Evolutionary conservation across 2,113 vertebrate genomes (phyloP).

Genomic region (Pavo muticus): DNA sequence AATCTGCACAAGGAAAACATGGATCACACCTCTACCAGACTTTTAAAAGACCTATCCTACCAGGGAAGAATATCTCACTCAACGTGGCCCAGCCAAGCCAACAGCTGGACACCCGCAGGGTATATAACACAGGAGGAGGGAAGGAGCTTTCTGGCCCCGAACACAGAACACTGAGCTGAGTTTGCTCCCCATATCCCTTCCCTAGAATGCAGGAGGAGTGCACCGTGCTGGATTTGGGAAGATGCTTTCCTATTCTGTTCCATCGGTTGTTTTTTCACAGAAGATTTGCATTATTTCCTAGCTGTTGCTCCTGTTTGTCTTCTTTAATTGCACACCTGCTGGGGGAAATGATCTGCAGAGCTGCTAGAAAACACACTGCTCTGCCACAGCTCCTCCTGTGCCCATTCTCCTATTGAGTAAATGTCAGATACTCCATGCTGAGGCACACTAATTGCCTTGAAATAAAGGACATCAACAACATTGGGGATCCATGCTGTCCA

Average conservation of each 20-base stretch:
- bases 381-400: background rate
- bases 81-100: too few species aligned
- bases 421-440: background rate
- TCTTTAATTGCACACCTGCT: background rate
- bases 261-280: background rate
- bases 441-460: background rate
- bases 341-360: background rate
- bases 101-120: too few species aligned
- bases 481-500: background rate
- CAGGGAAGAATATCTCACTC: too few species aligned
- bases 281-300: background rate
- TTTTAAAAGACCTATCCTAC: too few species aligned
- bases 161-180: background rate
- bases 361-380: background rate
- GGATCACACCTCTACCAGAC: too few species aligned
- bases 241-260: background rate
- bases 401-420: background rate
- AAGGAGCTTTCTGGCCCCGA: background rate
- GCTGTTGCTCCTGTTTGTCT: background rate
- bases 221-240: background rate
- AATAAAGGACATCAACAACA: background rate
- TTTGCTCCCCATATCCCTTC: fast-evolving
- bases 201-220: too few species aligned
- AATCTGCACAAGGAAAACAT: too few species aligned
- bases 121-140: background rate